Base-by-base conservation (phyloP, 2,888 invertebrate species). In the Balanococcus diminutus region DNA sequence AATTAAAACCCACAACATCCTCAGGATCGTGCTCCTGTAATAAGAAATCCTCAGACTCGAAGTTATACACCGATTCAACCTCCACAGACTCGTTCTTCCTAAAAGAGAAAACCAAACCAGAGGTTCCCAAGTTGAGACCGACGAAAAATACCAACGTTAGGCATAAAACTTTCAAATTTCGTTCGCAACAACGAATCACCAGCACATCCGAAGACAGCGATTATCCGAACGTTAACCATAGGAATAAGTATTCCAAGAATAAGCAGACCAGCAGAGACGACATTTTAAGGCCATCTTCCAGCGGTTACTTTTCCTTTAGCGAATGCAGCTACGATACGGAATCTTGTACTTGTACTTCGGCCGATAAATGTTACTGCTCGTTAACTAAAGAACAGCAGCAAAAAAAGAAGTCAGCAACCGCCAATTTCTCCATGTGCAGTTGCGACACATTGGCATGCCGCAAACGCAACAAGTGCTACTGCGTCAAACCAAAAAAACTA, bases 391-490 rank as follows among this genome's bases (percentile, higher is more conserved):
- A 82, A 25, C 32, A 85, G 25, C 14, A 42, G 25, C 14, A 42
- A 11, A 46, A 28, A n/a, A 79, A 39, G 22, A 75, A 36, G n/a
- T 83, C 83, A 14, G 42, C 51, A 14, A 82, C 82, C 67, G 67
- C 83, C 84, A 87, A 82, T 42, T 72, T 56, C 39, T 84, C 84
- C 42, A 83, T 87, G 67, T 96, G 96, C 89, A 94, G 94, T 19
- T 95, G 95, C 89, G 95, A 95, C 89, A 95, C 96, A 0, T 96
- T 96, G 89, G 96, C 95, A 89, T 97, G 96, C 89, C 93, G 95
- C 0, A 96, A 95, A 88, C 94, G 94, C 88, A 96, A 96, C 89
- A 96, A 96, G 90, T 96, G 96, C 89, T 96, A 96, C 89, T 96
- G 96, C 89, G 87, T 87, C 28, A 87, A 87, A 31, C 79, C 88